Conservation (phyloP, 1,140 invertebrate species). For the Drosophila pachea region DNA sequence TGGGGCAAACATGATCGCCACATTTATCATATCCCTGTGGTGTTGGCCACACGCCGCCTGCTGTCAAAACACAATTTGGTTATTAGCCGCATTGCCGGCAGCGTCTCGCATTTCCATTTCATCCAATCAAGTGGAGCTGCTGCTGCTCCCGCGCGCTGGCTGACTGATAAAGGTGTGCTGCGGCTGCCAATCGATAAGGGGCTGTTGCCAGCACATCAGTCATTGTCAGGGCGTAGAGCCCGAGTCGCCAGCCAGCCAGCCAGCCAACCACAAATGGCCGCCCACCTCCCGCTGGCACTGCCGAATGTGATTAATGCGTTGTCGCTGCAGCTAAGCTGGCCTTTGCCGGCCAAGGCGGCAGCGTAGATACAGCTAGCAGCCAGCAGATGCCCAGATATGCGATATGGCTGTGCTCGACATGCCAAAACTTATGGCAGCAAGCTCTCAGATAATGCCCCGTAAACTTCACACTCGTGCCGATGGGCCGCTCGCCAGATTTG, state of each 20-base stretch:
- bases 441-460: constrained; percentile 51
- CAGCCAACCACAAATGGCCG: constrained; percentile 65
- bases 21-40: constrained; percentile 70
- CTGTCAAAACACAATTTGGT: constrained; percentile 76
- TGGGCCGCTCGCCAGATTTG: constrained; percentile 59
- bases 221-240: constrained; percentile 63
- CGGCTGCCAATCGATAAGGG: constrained; percentile 74
- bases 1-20: constrained; percentile 48
- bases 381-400: constrained; percentile 47
- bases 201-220: constrained; percentile 68
- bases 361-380: constrained; percentile 16
- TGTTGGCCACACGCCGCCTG: constrained; percentile 29
- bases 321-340: constrained; percentile 65
- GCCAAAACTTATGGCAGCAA: constrained; percentile 60
- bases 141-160: constrained; percentile 23
- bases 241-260: constrained; percentile 23
- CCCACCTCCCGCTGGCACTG: constrained; percentile 36
- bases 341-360: constrained; percentile 41
- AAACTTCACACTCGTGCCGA: constrained; percentile 51
- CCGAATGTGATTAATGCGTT: constrained; percentile 78
- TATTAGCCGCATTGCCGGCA: constrained; percentile 53
- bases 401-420: constrained; percentile 51
- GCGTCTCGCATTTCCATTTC: constrained; percentile 70
- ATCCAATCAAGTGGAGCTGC: constrained; percentile 63
- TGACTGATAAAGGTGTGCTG: constrained; percentile 72